Evolutionary conservation across 2,888 invertebrate genomes (phyloP).

Genomic region (Cephus sareptanus): DNA sequence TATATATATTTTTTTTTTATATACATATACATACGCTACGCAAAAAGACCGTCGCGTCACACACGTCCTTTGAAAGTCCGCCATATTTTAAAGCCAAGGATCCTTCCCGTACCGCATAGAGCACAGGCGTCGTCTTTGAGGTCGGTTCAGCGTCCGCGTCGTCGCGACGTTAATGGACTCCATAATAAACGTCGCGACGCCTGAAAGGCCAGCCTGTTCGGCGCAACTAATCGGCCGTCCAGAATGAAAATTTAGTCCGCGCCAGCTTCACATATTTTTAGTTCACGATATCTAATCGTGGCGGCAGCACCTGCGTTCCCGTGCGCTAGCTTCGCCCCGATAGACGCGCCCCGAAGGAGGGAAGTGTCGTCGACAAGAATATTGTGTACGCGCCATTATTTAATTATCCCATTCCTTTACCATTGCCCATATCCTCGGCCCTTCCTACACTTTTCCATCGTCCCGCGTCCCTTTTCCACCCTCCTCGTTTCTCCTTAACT

Average conservation of each 20-base stretch:
- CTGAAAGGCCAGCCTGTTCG: neutral
- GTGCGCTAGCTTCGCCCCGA: neutral
- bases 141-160: conserved; percentile 6
- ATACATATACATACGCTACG: no score
- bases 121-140: neutral
- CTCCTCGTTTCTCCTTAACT: no score
- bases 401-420: neutral
- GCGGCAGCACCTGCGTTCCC: neutral
- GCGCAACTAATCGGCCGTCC: neutral
- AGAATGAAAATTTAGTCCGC: conserved; percentile 16
- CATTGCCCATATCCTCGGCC: neutral
- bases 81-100: neutral
- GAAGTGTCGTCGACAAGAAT: conserved; percentile 15
- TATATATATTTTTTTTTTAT: no score
- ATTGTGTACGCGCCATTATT: conserved; percentile 11
- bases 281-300: neutral
- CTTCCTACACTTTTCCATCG: neutral
- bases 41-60: neutral
- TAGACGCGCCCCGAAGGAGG: neutral
- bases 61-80: neutral
- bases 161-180: conserved; percentile 6
- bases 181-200: neutral
- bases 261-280: neutral
- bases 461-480: neutral
- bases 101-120: neutral